phyloP scores from a whole-genome alignment of 1,140 invertebrate species.

The Centruroides sculpturatus region DNA sequence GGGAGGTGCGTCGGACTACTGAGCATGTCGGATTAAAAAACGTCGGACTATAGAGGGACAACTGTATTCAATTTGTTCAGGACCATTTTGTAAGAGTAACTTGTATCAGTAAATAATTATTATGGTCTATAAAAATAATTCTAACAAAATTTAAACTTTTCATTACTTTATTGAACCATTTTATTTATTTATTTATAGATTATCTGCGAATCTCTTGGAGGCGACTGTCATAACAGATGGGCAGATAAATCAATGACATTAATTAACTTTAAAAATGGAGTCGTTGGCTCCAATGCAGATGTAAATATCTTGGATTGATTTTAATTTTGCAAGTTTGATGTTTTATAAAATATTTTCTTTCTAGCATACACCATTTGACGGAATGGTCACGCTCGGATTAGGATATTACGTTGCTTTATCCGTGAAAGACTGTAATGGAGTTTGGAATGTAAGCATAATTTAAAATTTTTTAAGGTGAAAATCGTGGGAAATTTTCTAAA shows the following conservation, averaged over 20 bases:
- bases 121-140: too few relatives aligned
- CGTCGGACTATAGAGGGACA: too few relatives aligned
- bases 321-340: background rate
- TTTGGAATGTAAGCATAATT: slow-evolving; percentile 19
- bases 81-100: too few relatives aligned
- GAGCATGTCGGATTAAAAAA: too few relatives aligned
- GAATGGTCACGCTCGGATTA: slow-evolving; percentile 34
- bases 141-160: background rate
- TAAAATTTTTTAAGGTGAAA: too few relatives aligned
- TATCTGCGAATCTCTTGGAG: slow-evolving; percentile 22
- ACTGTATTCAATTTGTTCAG: too few relatives aligned
- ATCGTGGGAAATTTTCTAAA: too few relatives aligned
- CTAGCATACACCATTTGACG: slow-evolving; percentile 40
- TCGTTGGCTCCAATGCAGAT: slow-evolving; percentile 28
- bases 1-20: too few relatives aligned
- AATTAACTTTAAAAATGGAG: slow-evolving; percentile 37
- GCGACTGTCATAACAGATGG: slow-evolving; percentile 38
- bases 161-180: background rate
- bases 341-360: background rate
- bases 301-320: slow-evolving; percentile 21
- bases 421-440: slow-evolving; percentile 23
- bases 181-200: background rate
- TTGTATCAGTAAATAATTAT: too few relatives aligned
- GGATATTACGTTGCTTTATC: slow-evolving; percentile 24
- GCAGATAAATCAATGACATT: slow-evolving; percentile 36